Evolutionary conservation across 2,113 vertebrate species (phyloP).

Genomic region (Tylochromis polylepis): DNA sequence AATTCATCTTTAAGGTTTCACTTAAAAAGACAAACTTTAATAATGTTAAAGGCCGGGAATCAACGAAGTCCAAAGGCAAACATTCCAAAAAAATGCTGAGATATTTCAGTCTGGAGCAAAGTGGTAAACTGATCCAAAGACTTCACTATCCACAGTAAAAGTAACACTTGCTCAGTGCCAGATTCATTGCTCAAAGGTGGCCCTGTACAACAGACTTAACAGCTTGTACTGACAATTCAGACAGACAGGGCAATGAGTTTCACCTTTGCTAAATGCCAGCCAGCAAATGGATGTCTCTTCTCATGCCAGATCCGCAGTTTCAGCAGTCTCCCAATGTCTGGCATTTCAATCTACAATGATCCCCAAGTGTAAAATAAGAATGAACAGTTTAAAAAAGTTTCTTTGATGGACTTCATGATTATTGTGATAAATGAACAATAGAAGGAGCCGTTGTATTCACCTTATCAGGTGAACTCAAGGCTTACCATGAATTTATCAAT

Average conservation of each 20-base stretch:
- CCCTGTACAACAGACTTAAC: background rate
- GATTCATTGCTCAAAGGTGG: background rate
- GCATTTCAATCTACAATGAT: conserved; percentile 82
- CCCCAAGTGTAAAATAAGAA: background rate
- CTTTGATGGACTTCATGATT: background rate
- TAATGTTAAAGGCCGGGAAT: background rate
- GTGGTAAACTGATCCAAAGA: background rate
- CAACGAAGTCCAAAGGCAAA: background rate
- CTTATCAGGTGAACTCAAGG: background rate
- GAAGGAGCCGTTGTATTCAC: background rate
- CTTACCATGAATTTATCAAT: conserved; percentile 90
- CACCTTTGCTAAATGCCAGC: conserved; percentile 95
- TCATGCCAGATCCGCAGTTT: conserved; percentile 95
- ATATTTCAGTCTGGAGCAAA: background rate
- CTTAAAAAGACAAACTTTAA: background rate
- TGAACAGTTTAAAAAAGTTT: background rate
- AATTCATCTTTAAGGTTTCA: background rate
- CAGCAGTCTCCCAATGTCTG: conserved; percentile 82
- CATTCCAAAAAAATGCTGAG: background rate
- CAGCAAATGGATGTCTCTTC: conserved; percentile 86
- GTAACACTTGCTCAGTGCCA: background rate
- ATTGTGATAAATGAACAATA: background rate
- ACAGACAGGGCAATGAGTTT: conserved; percentile 29
- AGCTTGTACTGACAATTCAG: background rate
- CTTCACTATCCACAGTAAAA: background rate